A percentile compares a stretch with the other conserved stretches of the same genome.
Conservation (phyloP, 2,888 invertebrate species). For the Julus scanicus region DNA sequence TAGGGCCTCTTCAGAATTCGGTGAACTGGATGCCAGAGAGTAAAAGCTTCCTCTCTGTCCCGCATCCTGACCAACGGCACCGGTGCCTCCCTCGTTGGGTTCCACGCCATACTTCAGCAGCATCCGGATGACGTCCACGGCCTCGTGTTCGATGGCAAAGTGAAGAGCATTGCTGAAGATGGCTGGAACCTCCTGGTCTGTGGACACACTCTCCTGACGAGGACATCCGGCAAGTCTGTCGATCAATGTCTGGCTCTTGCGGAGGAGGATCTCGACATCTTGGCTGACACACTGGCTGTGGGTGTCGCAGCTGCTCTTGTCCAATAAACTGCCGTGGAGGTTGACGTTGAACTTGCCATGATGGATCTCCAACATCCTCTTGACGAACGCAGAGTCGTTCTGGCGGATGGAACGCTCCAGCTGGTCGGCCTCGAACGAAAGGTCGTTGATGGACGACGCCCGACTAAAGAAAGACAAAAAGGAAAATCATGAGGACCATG, state of each 20-base stretch:
- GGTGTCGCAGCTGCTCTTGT: constrained; percentile 64
- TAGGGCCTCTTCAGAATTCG: constrained; percentile 50
- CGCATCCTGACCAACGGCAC: constrained; percentile 59
- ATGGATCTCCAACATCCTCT: constrained; percentile 70
- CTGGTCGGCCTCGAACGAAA: constrained; percentile 68
- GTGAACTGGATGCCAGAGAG: constrained; percentile 53
- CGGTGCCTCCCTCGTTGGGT: constrained; percentile 70
- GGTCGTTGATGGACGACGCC: constrained; percentile 68
- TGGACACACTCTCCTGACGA: constrained; percentile 63
- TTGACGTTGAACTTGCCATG: constrained; percentile 69
- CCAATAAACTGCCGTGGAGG: constrained; percentile 64
- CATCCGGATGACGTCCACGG: constrained; percentile 70
- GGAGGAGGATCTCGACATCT: constrained; percentile 65
- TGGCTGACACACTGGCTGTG: constrained; percentile 63
- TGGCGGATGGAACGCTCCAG: constrained; percentile 69
- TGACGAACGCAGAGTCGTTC: constrained; percentile 69
- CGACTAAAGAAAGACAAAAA: constrained; percentile 62
- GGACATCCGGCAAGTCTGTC: constrained; percentile 65
- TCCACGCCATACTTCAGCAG: constrained; percentile 71
- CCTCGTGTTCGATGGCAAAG: constrained; percentile 71
- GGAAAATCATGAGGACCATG: not conserved
- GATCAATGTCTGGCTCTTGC: constrained; percentile 65
- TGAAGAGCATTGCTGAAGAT: constrained; percentile 71
- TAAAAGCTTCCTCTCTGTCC: constrained; percentile 60
- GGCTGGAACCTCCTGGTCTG: constrained; percentile 65